phyloP scores from a whole-genome alignment of 2,888 invertebrate species.

The Callyntrura sp. region DNA sequence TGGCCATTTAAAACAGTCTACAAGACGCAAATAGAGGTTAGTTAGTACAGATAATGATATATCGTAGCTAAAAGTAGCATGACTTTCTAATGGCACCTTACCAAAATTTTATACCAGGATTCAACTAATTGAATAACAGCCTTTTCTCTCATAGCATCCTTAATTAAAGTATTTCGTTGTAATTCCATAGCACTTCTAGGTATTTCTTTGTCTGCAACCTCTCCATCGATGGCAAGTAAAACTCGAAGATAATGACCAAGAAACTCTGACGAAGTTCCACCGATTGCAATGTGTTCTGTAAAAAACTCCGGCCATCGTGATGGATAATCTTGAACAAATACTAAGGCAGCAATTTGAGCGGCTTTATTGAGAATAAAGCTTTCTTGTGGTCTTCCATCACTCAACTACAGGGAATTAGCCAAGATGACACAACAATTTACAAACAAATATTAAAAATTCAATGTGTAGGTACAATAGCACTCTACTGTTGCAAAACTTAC shows the following conservation, averaged over 20 bases:
- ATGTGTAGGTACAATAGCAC: too few species aligned
- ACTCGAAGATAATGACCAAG: slow-evolving; percentile 87
- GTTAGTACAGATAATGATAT: background rate
- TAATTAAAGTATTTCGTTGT: slow-evolving; percentile 86
- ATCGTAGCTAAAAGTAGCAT: background rate
- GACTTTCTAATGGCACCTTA: slow-evolving; percentile 84
- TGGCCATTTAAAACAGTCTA: slow-evolving; percentile 85
- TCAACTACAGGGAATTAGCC: slow-evolving; percentile 50
- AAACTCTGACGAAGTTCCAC: slow-evolving; percentile 85
- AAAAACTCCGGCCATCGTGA: slow-evolving; percentile 87
- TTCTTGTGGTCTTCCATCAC: slow-evolving; percentile 84
- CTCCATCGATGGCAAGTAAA: slow-evolving; percentile 87
- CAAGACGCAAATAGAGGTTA: background rate
- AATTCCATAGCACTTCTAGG: slow-evolving; percentile 85
- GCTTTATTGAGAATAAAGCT: slow-evolving; percentile 87
- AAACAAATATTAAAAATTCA: too few species aligned
- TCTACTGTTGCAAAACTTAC: too few species aligned
- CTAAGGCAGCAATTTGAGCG: slow-evolving; percentile 87
- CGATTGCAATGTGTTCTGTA: slow-evolving; percentile 85
- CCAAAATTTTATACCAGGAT: slow-evolving; percentile 87
- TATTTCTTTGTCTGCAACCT: slow-evolving; percentile 87
- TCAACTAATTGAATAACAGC: slow-evolving; percentile 87
- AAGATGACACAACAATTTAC: too few species aligned
- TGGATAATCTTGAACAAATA: slow-evolving; percentile 87
- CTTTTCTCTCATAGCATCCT: slow-evolving; percentile 87